Evolutionary conservation across 2,797 vertebrate genomes (phyloP).

Genomic region (Mormyrus hasselquistii): DNA sequence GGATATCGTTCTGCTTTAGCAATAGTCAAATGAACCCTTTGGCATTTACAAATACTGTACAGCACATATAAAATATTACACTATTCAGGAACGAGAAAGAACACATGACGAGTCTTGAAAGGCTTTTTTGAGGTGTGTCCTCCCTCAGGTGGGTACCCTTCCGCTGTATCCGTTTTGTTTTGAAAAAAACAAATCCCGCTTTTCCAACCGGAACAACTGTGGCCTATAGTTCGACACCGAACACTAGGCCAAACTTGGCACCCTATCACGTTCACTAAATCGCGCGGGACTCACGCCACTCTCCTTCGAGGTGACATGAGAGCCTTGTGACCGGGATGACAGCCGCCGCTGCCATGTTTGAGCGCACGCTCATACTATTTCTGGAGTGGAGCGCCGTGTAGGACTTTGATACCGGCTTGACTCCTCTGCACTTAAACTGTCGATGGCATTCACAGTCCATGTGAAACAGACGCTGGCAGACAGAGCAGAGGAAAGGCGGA

Average conservation of each 20-base stretch:
- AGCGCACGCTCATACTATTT: background rate
- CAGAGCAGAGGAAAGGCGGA: background rate
- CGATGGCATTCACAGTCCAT: background rate
- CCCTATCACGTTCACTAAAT: background rate
- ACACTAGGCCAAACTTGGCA: background rate
- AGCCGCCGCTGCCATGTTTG: background rate
- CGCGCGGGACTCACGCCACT: background rate
- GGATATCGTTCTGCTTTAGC: background rate
- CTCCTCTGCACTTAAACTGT: background rate
- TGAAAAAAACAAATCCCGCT: background rate
- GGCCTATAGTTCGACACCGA: background rate
- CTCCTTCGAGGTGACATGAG: background rate
- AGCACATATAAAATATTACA: background rate
- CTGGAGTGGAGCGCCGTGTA: background rate
- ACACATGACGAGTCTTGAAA: background rate
- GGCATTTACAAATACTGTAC: background rate
- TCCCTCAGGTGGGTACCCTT: background rate
- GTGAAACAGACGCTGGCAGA: background rate
- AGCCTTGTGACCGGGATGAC: background rate
- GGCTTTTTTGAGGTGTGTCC: background rate
- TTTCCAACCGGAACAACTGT: background rate
- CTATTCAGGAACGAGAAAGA: background rate
- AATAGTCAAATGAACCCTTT: background rate
- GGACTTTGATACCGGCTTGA: background rate
- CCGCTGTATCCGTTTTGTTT: background rate